Conservation (phyloP, 2,888 invertebrate species). For the Leptopilina myrica region DNA sequence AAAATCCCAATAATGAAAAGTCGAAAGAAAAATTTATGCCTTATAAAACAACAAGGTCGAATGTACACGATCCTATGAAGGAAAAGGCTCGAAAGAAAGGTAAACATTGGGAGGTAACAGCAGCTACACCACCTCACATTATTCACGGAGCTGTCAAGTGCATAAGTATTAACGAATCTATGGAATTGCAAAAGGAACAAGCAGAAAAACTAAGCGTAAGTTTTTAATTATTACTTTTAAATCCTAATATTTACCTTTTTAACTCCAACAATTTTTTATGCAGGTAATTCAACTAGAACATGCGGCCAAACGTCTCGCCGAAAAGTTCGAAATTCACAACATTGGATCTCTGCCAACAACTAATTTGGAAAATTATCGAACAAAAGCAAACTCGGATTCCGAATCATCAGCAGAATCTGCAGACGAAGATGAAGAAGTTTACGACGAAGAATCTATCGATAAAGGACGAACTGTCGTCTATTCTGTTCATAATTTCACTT, state of each 20-base stretch:
- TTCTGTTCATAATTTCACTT: constrained; percentile 73
- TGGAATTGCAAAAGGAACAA: constrained; percentile 79
- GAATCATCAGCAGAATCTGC: constrained; percentile 62
- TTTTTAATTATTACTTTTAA: constrained; percentile 22
- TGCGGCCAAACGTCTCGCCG: constrained; percentile 79
- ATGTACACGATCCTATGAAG: constrained; percentile 79
- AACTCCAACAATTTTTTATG: constrained; percentile 36
- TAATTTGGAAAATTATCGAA: constrained; percentile 75
- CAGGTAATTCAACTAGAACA: constrained; percentile 79
- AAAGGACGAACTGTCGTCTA: constrained; percentile 79
- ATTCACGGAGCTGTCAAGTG: constrained; percentile 79
- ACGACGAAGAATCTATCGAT: constrained; percentile 79
- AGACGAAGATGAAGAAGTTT: constrained; percentile 79
- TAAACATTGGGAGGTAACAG: constrained; percentile 81
- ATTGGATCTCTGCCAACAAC: constrained; percentile 72
- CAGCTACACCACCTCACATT: constrained; percentile 81
- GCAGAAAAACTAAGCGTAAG: constrained; percentile 70
- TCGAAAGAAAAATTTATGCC: constrained; percentile 78
- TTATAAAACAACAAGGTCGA: constrained; percentile 79
- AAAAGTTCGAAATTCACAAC: constrained; percentile 75
- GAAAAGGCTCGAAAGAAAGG: constrained; percentile 78
- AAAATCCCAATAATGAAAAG: constrained; percentile 64
- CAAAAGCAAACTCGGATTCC: constrained; percentile 65
- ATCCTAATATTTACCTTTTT: not conserved
- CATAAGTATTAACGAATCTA: constrained; percentile 79